Percentiles rank a stretch among this genome's conserved stretches.
phyloP scores from a whole-genome alignment of 2,113 vertebrate genomes.

The Theristicus caerulescens region DNA sequence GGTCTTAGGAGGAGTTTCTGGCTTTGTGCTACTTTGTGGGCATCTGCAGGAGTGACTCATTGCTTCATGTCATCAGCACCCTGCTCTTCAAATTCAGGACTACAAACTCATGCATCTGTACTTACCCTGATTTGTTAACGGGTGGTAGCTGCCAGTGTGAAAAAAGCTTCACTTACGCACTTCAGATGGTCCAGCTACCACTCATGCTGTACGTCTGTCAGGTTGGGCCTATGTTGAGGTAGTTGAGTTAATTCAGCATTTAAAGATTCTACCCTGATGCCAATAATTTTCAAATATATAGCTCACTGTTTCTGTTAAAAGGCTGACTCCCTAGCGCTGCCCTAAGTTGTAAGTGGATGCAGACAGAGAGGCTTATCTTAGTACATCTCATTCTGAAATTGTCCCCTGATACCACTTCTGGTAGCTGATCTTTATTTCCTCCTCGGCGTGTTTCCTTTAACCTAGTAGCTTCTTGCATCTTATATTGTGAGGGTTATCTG shows the following conservation, averaged over 20 bases:
- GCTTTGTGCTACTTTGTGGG: neutral
- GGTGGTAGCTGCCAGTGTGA: neutral
- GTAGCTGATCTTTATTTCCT: neutral
- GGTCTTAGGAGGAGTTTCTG: neutral
- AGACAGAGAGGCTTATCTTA: neutral
- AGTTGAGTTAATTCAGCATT: neutral
- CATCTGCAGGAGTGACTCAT: neutral
- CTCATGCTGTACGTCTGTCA: neutral
- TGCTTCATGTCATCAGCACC: neutral
- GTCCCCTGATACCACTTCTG: neutral
- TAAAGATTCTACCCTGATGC: neutral
- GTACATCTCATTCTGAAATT: neutral
- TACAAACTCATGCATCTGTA: neutral
- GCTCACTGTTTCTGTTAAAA: neutral
- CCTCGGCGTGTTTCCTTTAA: neutral
- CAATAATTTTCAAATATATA: neutral
- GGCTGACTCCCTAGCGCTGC: neutral
- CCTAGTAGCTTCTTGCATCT: fast-evolving
- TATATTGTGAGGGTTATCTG: neutral
- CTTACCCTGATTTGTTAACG: neutral
- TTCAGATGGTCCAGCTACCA: neutral
- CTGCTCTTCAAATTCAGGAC: neutral
- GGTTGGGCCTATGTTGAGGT: neutral
- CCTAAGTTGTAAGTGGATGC: neutral
- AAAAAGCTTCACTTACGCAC: fast-evolving